A percentile compares a stretch with the other conserved stretches of the same genome.
These are phyloP conservation scores for Bujurquina vittata DNA, from an alignment of 2,113 vertebrate species.

Conservation along the genomic window DNA sequence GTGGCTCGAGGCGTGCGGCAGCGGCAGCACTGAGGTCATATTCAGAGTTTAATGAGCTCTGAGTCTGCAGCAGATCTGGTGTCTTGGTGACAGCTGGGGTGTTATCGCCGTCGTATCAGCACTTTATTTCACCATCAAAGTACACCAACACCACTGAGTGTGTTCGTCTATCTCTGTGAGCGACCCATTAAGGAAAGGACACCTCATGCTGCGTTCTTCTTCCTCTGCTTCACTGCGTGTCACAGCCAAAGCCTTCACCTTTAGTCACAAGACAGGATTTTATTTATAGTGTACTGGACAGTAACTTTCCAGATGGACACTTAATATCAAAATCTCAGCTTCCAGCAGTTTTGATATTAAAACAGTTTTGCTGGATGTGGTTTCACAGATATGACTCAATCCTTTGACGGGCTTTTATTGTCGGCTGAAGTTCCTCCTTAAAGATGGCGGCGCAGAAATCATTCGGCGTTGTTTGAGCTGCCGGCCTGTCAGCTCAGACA, in stretches of 20 bases:
- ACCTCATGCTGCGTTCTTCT: neutral
- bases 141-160: neutral
- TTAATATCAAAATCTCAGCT: neutral
- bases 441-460: neutral
- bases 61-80: neutral
- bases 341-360: too few species aligned
- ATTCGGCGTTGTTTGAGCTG: rapidly evolving
- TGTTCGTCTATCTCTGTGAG: neutral
- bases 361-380: too few species aligned
- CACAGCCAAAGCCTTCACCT: neutral
- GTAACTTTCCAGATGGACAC: neutral
- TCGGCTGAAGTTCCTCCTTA: neutral
- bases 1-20: neutral
- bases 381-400: rapidly evolving
- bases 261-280: neutral
- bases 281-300: neutral
- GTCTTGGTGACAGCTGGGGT: neutral
- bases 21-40: neutral
- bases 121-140: neutral
- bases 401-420: neutral
- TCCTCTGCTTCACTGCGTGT: neutral
- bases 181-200: neutral
- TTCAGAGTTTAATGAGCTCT: neutral
- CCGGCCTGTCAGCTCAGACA: neutral
- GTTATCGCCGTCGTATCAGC: neutral